Evolutionary conservation across 2,888 invertebrate species (phyloP).

Genomic region (Maniola hyperantus): DNA sequence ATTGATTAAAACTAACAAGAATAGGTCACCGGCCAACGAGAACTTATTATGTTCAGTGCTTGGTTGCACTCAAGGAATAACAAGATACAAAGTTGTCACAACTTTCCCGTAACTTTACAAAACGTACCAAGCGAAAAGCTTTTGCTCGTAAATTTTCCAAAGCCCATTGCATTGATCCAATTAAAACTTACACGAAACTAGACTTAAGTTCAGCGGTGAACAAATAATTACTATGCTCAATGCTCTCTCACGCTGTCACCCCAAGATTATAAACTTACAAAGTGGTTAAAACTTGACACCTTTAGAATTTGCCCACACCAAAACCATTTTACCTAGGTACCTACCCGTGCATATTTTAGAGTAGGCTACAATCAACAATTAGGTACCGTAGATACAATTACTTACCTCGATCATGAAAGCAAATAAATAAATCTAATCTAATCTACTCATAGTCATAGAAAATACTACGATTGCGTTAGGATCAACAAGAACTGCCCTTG

Average conservation of each 20-base stretch:
- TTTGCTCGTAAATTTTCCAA: slow-evolving; percentile 7
- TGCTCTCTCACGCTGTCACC: neutral
- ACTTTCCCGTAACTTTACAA: slow-evolving; percentile 8
- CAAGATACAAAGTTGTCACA: slow-evolving; percentile 6
- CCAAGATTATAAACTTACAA: slow-evolving; percentile 7
- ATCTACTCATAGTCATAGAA: no score
- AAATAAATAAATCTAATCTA: no score
- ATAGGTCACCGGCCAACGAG: neutral
- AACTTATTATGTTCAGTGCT: neutral
- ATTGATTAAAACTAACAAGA: neutral
- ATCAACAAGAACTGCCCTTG: no score
- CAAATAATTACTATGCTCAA: slow-evolving; percentile 46
- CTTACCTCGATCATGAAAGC: no score
- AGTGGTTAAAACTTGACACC: slow-evolving; percentile 1
- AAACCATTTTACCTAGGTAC: no score
- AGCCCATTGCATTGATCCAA: slow-evolving; percentile 54
- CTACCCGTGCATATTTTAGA: no score
- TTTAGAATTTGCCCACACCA: neutral
- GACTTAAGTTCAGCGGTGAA: slow-evolving; percentile 38
- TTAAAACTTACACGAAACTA: slow-evolving; percentile 53
- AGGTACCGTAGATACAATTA: no score
- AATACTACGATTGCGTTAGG: no score
- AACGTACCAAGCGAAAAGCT: slow-evolving; percentile 14
- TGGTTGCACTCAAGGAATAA: slow-evolving; percentile 1
- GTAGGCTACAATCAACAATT: no score